phyloP scores from a whole-genome alignment of 1,140 invertebrate species.

The Lepidotrigona ventralis region DNA sequence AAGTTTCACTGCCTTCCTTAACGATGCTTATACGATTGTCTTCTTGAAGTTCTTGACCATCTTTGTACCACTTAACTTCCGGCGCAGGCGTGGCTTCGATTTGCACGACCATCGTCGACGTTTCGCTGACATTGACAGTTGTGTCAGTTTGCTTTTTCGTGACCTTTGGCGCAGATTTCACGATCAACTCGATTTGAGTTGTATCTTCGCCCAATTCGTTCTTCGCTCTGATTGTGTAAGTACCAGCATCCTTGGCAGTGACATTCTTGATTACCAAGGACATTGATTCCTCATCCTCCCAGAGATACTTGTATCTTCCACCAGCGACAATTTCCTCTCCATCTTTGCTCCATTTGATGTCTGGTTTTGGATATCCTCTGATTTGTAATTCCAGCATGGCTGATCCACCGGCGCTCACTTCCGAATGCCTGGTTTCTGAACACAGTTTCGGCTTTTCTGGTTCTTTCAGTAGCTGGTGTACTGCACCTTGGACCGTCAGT shows the following conservation, averaged over 20 bases:
- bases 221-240: constrained; percentile 90
- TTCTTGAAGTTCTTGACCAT: constrained; percentile 87
- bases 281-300: constrained; percentile 95
- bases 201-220: constrained; percentile 94
- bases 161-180: constrained; percentile 92
- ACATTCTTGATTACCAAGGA: constrained; percentile 95
- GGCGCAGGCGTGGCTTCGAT: constrained; percentile 92
- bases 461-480: constrained; percentile 89
- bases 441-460: constrained; percentile 89
- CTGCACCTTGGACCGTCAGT: constrained; percentile 92
- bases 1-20: constrained; percentile 84
- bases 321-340: constrained; percentile 90
- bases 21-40: constrained; percentile 86
- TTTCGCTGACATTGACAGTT: constrained; percentile 85
- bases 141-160: constrained; percentile 89
- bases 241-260: constrained; percentile 89
- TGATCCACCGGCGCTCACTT: constrained; percentile 90
- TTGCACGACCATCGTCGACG: constrained; percentile 87
- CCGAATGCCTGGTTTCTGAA: constrained; percentile 87
- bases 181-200: constrained; percentile 86
- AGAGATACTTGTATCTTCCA: constrained; percentile 90
- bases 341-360: constrained; percentile 93
- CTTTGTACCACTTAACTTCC: constrained; percentile 91
- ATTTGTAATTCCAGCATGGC: constrained; percentile 96
- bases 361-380: constrained; percentile 96